phyloP scores from a whole-genome alignment of 2,797 vertebrate species.

The Crenichthys baileyi region DNA sequence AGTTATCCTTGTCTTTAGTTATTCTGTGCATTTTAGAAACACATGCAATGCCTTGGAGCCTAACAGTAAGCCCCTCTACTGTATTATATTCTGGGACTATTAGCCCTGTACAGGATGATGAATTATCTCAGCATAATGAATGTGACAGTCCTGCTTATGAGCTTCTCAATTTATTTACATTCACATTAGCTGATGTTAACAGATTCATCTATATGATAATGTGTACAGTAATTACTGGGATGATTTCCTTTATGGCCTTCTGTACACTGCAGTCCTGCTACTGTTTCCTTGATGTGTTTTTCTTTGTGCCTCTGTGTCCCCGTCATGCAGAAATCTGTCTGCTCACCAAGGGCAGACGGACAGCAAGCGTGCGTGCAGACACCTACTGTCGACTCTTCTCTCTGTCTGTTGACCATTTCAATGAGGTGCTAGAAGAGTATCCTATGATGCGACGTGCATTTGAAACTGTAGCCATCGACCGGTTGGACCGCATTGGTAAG shows the following conservation, averaged over 20 bases:
- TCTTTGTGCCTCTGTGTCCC: slow-evolving; percentile 18
- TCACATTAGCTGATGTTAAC: slow-evolving; percentile 45
- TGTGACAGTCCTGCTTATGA: slow-evolving; percentile 53
- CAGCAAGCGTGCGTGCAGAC: slow-evolving; percentile 95
- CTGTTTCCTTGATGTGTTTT: slow-evolving; percentile 19
- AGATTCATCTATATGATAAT: slow-evolving; percentile 66
- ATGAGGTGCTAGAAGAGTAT: slow-evolving; percentile 98
- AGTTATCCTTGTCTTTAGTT: slow-evolving; percentile 19
- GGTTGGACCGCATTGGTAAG: slow-evolving; percentile 98
- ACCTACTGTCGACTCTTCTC: slow-evolving; percentile 98
- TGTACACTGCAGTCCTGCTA: slow-evolving; percentile 21
- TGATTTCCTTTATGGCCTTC: slow-evolving; percentile 22
- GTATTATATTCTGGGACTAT: slow-evolving; percentile 50
- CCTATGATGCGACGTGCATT: slow-evolving; percentile 99
- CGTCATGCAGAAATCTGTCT: slow-evolving; percentile 91
- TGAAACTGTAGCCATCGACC: slow-evolving; percentile 94
- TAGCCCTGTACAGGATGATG: slow-evolving; percentile 61
- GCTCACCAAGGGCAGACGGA: slow-evolving; percentile 95
- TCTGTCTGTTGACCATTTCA: slow-evolving; percentile 98
- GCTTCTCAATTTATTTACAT: slow-evolving; percentile 67
- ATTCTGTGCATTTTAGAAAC: slow-evolving; percentile 21
- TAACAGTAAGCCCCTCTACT: slow-evolving; percentile 24
- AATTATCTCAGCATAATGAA: slow-evolving; percentile 46
- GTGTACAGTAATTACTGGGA: slow-evolving; percentile 32
- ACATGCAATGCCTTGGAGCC: slow-evolving; percentile 24